Evolutionary conservation across 2,888 invertebrate genomes (phyloP), one percentile per base, ranked within the genome.

Genomic region (Drosophila greeni): DNA sequence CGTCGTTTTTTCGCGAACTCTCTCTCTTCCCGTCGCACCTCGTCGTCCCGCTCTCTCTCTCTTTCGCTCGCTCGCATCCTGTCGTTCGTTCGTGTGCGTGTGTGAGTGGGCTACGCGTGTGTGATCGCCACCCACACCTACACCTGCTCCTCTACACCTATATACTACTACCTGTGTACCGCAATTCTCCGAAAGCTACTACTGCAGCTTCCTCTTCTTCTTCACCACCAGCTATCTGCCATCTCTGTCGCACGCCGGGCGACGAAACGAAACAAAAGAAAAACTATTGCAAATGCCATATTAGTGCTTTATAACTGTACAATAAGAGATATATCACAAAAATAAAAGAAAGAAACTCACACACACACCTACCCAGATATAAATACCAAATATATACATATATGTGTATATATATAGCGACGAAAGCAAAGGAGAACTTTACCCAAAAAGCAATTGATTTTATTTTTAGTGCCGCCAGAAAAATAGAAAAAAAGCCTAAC

Each of bases 271-370:
- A 45, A 29, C 12, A 29, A 45, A 34, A 34, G n/a, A 34, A 8
- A 20, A 45, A 65, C 58, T 61, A 70, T 64, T 76, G 70, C 75
- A 69, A 74, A 82, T 73, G 80, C 72, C 79, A 75, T 85, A 74
- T 72, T 75, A 84, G 85, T 84, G 85, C 85, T 85, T 83, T 85
- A 85, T 76, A 77, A 75, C 75, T 80, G 74, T 82, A 84, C 80
- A 77, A 85, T 85, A 82, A 84, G 58, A 61, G 37, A 66, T 62
- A 43, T 34, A 70, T 48, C 14, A 53, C 18, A 51, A 18, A 18
- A 23, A 23, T 1, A 5, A 37, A 39, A 9, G 1, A 37, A 5
- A 37, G 14, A 53, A n/a, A 39, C 39, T 54, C 29, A 52, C 24
- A 65, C 24, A 65, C 52, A 55, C 29, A 39, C 39, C 54, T 16